Evolutionary conservation across 2,888 invertebrate species (phyloP), one percentile per base, ranked within the genome.

Genomic region (Ophioninae sp.): DNA sequence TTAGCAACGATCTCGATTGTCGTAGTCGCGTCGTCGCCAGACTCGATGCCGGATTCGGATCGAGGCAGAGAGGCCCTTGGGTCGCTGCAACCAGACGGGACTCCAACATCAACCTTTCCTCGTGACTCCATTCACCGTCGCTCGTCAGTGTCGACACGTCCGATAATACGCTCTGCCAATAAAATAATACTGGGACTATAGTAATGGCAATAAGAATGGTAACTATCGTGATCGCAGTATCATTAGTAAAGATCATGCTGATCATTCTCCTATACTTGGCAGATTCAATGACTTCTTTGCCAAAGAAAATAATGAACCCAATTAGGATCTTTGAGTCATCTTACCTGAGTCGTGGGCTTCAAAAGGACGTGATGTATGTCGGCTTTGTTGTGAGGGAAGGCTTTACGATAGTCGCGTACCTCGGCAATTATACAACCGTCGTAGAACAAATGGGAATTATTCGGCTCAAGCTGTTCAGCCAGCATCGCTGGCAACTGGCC

Each of bases 391-490:
- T 95, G 94, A 88, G 96, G 96, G 94, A 96, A 96, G 87, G 96
- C 95, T 93, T 96, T 96, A 91, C 98, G 95, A 92, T 97, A 97
- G 93, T 98, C 98, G 90, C 98, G 95, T 89, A 98, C 95, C 94
- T 98, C 97, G 88, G 97, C 97, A 91, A 98, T 96, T 86, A 98
- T 96, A 94, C 98, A 98, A 85, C 98, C 98, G 88, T 96, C 97
- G 93, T 98, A 98, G 94, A 98, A 97, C 83, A 98, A 94, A 93
- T 97, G 96, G 74, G 97, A 96, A 91, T 97, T 96, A 91, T 96
- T 96, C 8, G 96, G 95, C 91, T 97, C 97, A 84, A 98, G 93
- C 87, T 98, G 93, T 92, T 98, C 97, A 85, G 97, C 94, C 81
- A 98, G 94, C 91, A 97, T 95, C 84, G 97, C 96, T 72, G 98